phyloP scores from a whole-genome alignment of 2,113 vertebrate genomes.

The Ascaphus truei region DNA sequence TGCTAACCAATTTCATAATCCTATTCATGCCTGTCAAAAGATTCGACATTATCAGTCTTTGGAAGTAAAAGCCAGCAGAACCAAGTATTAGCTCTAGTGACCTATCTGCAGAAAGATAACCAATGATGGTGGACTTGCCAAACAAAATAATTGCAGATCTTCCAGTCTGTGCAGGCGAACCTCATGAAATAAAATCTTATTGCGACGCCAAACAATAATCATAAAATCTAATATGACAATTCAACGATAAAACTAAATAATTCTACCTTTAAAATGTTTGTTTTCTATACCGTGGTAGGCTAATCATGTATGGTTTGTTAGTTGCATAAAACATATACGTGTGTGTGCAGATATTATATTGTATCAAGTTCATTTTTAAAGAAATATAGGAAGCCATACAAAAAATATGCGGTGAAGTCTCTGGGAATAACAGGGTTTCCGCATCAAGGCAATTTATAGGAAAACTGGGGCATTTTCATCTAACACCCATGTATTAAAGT shows the following conservation, averaged over 20 bases:
- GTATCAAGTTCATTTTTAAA: too few species aligned
- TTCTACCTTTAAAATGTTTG: background rate
- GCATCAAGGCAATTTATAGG: too few species aligned
- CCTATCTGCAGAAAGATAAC: background rate
- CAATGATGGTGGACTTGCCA: background rate
- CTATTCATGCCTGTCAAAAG: background rate
- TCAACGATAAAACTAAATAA: too few species aligned
- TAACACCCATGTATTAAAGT: too few species aligned
- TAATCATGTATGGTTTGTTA: too few species aligned
- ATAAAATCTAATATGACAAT: background rate
- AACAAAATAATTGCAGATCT: background rate
- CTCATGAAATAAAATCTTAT: background rate
- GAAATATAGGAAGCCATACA: too few species aligned
- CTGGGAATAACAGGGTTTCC: too few species aligned
- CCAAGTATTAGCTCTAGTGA: background rate
- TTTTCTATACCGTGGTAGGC: background rate
- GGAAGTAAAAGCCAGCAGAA: background rate
- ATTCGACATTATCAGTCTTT: background rate
- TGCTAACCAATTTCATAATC: background rate
- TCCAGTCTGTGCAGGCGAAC: background rate
- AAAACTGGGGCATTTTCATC: too few species aligned
- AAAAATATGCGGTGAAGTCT: too few species aligned
- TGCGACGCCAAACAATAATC: background rate
- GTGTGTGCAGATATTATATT: too few species aligned
- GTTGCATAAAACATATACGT: too few species aligned